These are phyloP conservation scores for Hesperia comma DNA, from an alignment of 2,888 invertebrate species.

Conservation along the genomic window DNA sequence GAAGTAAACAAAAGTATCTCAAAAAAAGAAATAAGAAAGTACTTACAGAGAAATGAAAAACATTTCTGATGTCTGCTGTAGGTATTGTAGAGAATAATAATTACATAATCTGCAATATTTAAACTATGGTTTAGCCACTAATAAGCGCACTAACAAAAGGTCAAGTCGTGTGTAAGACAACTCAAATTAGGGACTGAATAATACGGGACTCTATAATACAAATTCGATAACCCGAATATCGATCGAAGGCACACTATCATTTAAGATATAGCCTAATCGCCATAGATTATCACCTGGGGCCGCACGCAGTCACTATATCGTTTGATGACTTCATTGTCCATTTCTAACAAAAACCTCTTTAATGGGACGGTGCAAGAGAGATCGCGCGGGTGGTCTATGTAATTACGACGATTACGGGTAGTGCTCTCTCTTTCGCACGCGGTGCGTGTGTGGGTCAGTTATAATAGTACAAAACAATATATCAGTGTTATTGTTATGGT, in stretches of 20 bases:
- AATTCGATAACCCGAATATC: constrained; percentile 15
- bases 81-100: too few relatives aligned
- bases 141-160: too few relatives aligned
- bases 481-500: constrained; percentile 29
- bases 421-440: constrained; percentile 55
- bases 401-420: constrained; percentile 64
- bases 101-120: too few relatives aligned
- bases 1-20: too few relatives aligned
- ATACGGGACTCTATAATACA: not conserved
- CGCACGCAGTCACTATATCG: constrained; percentile 43
- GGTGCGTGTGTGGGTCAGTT: constrained; percentile 17
- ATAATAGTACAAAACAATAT: constrained; percentile 31
- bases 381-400: constrained; percentile 75
- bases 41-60: too few relatives aligned
- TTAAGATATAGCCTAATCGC: constrained; percentile 26
- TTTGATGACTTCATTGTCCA: constrained; percentile 77
- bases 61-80: too few relatives aligned
- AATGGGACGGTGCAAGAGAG: constrained; percentile 56
- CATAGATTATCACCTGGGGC: constrained; percentile 35
- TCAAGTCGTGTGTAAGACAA: not conserved
- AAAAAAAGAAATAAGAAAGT: too few relatives aligned
- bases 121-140: too few relatives aligned
- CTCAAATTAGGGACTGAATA: constrained; percentile 6
- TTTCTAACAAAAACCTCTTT: constrained; percentile 66
- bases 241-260: constrained; percentile 26